Evolutionary conservation across 2,113 vertebrate species (phyloP), one percentile per base, ranked within the genome.

Genomic region (Chaetops frenatus): DNA sequence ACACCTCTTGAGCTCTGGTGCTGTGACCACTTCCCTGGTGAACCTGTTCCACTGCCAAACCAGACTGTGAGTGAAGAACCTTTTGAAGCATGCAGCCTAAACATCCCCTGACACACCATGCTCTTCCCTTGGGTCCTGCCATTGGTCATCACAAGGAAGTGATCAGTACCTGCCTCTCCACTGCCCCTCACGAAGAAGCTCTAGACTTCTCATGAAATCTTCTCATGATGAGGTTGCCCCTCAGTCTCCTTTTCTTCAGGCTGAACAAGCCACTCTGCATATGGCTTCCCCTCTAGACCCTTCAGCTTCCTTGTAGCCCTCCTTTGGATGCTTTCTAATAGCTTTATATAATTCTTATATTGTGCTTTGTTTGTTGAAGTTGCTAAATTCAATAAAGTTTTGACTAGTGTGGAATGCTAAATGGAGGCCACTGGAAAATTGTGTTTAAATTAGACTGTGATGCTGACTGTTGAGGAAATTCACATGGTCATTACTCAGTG

Each of bases 91-190:
- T 28, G 18, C 31, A 20, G 6, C 31, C 19, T 33, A 14, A 70
- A 28, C 7, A 6, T 62, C 15, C 7, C 25, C 25, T 27, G 42
- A 42, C 35, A 33, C 48, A 31, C 5, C 6, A 6, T 48, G 12
- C 22, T 29, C 3, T 23, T 83, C 31, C 18, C 27, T 36, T 0
- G 1, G 6, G 22, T 31, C 10, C 5, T 35, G 2, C 35, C 29
- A 16, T 3, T 33, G 12, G 11, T 36, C 12, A 33, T 35, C 6
- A 2, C 1, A 9, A 35, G 9, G 27, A 62, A 70, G 27, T 0
- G 1, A 44, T 28, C 13, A 9, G 10, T 42, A 35, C 22, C 22
- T 48, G 54, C 15, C 8, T 38, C 18, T 70, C 56, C 0, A 4
- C 33, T 36, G 29, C 15, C 33, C 3, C 51, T 65, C 27, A 9